Base-by-base conservation (phyloP, 2,888 invertebrate genomes). In the Melolontha melolontha region DNA sequence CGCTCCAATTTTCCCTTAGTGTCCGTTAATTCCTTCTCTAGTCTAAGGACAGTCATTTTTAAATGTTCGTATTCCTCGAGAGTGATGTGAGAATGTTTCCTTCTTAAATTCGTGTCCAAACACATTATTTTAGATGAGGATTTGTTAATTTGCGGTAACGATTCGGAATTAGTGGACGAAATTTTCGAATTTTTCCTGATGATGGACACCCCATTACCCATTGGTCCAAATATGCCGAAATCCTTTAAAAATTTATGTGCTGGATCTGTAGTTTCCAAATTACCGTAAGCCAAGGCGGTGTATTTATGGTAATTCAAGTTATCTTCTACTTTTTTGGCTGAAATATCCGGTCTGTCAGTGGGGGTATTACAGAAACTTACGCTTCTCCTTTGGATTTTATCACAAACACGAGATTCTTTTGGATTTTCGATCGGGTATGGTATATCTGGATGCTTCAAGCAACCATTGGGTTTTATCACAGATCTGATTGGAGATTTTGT, bases 1-100 rank as follows among this genome's bases (percentile, higher is more conserved):
- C 86, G 84, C 22, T 82, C 80, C 66, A 90, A 80, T 77, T 91
- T 89, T 1, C 85, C 83, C 69, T 87, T 87, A 79, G 85, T 79
- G 12, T 85, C 85, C 29, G 81, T 79, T 40, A 86, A 73, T 71
- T 87, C 86, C 64, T 80, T 81, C 72, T 84, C 82, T 57, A 87
- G 77, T 71, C 84, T 83, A 2, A 83, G 82, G 49, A 87, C 83
- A 41, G 84, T 77, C 14, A 78, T 78, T 71, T 80, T 82, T 67
- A 84, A 75, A 72, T 84, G 81, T 44, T 83, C 82, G 70, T 79
- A 79, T 68, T 82, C 82, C 49, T 80, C 80, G 0, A 74, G 71
- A 2, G 10, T 39, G 14, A 11, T 41, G 39, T 7, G 39, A 10
- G 5, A 42, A 77, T 70, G 72, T 71, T 66, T 76, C 76, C 51